These are phyloP conservation scores for Sternotherus odoratus DNA, from an alignment of 2,797 vertebrate species.

Conservation along the genomic window DNA sequence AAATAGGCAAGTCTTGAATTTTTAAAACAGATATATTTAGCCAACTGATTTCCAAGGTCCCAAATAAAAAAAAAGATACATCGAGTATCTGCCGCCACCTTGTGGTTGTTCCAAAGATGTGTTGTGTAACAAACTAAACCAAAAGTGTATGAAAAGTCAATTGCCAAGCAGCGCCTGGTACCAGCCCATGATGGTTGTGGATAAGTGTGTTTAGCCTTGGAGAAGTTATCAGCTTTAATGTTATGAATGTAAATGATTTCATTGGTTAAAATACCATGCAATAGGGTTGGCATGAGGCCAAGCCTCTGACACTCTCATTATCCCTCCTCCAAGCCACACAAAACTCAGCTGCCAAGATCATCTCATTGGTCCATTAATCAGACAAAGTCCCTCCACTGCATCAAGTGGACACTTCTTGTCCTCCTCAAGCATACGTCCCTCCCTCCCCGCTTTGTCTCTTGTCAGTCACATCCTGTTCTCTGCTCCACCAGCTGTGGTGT, in stretches of 20 bases:
- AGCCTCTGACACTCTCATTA: neutral
- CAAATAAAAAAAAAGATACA: neutral
- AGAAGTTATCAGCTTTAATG: neutral
- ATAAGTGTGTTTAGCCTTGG: neutral
- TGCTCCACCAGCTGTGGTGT: neutral
- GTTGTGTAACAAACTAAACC: neutral
- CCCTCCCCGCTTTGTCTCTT: neutral
- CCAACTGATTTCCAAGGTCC: neutral
- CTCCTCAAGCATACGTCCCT: neutral
- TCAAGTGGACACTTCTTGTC: neutral
- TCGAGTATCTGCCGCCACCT: slow-evolving; percentile 76
- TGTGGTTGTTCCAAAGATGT: slow-evolving; percentile 46
- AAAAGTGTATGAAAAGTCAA: fast-evolving
- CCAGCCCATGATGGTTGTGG: neutral
- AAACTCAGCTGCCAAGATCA: neutral
- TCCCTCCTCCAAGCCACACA: neutral
- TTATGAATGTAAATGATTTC: neutral
- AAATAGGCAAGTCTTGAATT: slow-evolving; percentile 32
- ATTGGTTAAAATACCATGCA: neutral
- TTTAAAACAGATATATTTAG: neutral
- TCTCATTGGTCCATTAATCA: neutral
- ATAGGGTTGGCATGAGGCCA: neutral
- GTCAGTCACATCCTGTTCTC: neutral
- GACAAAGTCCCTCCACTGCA: neutral
- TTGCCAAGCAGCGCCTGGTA: fast-evolving